These are phyloP conservation scores for Chaetura pelagica DNA, from an alignment of 2,113 vertebrate genomes.

Conservation along the genomic window DNA sequence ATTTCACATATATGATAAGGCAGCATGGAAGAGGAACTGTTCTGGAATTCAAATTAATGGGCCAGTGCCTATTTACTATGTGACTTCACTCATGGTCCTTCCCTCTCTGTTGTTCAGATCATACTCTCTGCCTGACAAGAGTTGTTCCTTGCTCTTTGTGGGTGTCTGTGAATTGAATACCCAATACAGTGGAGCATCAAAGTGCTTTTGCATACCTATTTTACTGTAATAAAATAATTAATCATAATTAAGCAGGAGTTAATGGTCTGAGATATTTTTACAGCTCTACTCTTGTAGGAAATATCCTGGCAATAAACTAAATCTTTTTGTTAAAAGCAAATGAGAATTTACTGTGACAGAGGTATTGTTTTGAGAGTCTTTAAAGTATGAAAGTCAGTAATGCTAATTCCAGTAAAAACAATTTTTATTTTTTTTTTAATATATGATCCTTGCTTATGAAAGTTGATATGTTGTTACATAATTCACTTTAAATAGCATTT, in stretches of 20 bases:
- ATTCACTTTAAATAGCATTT: neutral
- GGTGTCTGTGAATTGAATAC: neutral
- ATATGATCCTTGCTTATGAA: neutral
- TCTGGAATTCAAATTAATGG: neutral
- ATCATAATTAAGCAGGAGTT: neutral
- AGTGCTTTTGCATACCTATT: neutral
- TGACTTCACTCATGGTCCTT: neutral
- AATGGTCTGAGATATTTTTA: neutral
- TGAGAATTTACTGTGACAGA: neutral
- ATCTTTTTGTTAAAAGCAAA: neutral
- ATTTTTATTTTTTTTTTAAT: too few relatives aligned
- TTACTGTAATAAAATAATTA: neutral
- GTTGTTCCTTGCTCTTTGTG: neutral
- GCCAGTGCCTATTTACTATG: neutral
- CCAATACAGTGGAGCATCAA: neutral
- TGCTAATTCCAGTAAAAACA: neutral
- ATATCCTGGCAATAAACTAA: neutral
- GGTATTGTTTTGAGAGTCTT: neutral
- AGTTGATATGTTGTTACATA: neutral
- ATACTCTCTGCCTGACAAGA: neutral
- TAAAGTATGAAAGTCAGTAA: neutral
- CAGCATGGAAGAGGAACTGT: neutral
- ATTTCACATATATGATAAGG: neutral
- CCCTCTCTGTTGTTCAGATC: neutral
- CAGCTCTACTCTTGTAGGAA: neutral